Percentiles rank a stretch among this genome's conserved stretches.
Conservation (phyloP, 23 tunicate species). For the Oikopleura vanhoeffeni region DNA sequence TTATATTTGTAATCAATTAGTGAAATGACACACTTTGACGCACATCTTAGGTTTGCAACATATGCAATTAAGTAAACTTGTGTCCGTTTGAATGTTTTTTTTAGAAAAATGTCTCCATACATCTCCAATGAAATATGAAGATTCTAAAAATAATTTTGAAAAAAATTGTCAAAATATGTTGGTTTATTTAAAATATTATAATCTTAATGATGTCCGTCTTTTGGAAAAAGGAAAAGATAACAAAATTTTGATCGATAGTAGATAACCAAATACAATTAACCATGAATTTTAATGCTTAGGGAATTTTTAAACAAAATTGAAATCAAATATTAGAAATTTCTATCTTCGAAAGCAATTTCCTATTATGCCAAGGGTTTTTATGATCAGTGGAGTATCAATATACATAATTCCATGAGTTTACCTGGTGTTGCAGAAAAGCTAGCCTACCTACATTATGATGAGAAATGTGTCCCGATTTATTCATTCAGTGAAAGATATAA, state of each 20-base stretch:
- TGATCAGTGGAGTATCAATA: neutral
- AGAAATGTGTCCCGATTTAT: neutral
- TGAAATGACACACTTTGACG: no score
- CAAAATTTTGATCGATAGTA: no score
- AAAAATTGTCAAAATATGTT: neutral
- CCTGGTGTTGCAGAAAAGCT: neutral
- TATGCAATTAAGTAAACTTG: no score
- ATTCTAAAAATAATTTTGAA: neutral
- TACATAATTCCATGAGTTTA: neutral
- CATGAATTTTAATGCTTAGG: no score
- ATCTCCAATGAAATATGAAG: neutral
- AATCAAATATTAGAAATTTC: no score
- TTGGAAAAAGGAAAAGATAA: neutral
- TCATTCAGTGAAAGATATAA: neutral
- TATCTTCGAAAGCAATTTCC: no score
- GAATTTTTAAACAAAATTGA: no score
- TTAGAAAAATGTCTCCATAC: neutral
- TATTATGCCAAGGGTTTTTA: neutral
- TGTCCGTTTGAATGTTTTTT: neutral
- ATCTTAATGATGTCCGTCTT: neutral
- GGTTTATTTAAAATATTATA: neutral
- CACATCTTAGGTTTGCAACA: no score
- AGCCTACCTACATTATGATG: neutral
- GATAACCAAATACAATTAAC: no score
- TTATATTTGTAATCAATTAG: no score